These are phyloP conservation scores for Arge pagana DNA, from an alignment of 2,888 invertebrate genomes.

Conservation along the genomic window DNA sequence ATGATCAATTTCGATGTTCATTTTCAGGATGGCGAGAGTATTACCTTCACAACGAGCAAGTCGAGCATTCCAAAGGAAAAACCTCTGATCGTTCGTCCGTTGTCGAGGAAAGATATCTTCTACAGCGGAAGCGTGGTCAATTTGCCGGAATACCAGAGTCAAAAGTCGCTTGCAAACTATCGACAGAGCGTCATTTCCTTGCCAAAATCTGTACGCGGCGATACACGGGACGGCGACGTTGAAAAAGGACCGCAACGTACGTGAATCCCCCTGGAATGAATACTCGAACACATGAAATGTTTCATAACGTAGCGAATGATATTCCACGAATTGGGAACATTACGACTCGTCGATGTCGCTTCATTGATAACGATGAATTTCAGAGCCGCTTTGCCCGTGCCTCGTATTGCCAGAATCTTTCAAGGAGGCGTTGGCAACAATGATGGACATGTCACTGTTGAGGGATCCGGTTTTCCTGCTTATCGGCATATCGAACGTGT, in stretches of 20 bases:
- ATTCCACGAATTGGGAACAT: too few relatives aligned
- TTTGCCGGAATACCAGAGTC: constrained; percentile 90
- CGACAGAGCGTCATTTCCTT: constrained; percentile 90
- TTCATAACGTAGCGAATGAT: not conserved
- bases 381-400: constrained; percentile 82
- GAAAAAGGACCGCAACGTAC: constrained; percentile 71
- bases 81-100: constrained; percentile 79
- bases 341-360: too few relatives aligned
- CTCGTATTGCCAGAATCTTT: constrained; percentile 78
- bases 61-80: constrained; percentile 60
- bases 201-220: constrained; percentile 67
- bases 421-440: constrained; percentile 81
- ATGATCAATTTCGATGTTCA: constrained; percentile 13
- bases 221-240: constrained; percentile 67
- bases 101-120: constrained; percentile 96
- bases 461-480: constrained; percentile 89
- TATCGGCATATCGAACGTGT: constrained; percentile 90
- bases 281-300: not conserved
- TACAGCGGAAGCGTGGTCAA: constrained; percentile 95
- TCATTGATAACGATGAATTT: constrained; percentile 44
- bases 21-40: constrained; percentile 70
- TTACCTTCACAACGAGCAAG: constrained; percentile 65
- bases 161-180: constrained; percentile 87
- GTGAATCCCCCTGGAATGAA: constrained; percentile 41
- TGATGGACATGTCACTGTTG: constrained; percentile 89